Percentiles rank a stretch among this genome's conserved stretches.
Conservation (phyloP, 2,113 vertebrate genomes). For the Astatotilapia flaviijosephi region DNA sequence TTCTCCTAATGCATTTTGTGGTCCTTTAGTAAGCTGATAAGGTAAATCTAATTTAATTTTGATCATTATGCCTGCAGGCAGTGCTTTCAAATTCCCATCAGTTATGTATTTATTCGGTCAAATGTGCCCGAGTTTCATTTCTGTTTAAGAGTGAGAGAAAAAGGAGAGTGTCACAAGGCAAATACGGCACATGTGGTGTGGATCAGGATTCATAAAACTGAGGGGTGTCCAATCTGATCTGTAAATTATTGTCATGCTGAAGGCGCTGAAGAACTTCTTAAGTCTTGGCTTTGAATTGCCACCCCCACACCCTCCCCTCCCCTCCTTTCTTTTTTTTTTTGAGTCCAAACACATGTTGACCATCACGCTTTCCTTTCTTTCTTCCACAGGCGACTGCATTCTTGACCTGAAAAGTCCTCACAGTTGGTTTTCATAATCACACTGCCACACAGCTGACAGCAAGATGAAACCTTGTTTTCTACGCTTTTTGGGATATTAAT, state of each 20-base stretch:
- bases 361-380: constrained; percentile 49
- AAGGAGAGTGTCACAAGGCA: constrained; percentile 9
- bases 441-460: constrained; percentile 52
- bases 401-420: constrained; percentile 61
- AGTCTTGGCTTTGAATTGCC: constrained; percentile 26
- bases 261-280: constrained; percentile 24
- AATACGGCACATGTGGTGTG: constrained; percentile 47
- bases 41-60: constrained; percentile 6
- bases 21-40: constrained; percentile 9
- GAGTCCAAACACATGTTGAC: constrained; percentile 62
- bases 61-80: neutral
- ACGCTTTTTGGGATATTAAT: neutral
- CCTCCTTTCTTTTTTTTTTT: neutral
- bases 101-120: neutral
- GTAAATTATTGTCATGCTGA: constrained; percentile 50
- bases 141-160: neutral
- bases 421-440: constrained; percentile 67
- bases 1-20: neutral
- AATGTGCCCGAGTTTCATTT: neutral
- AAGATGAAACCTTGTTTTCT: constrained; percentile 32
- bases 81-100: neutral
- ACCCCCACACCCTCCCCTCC: neutral
- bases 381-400: constrained; percentile 52
- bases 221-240: constrained; percentile 46
- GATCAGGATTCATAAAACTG: constrained; percentile 49